A percentile compares a stretch with the other conserved stretches of the same genome.
Evolutionary conservation across 1,140 invertebrate species (phyloP).

Genomic region (Ips typographus): DNA sequence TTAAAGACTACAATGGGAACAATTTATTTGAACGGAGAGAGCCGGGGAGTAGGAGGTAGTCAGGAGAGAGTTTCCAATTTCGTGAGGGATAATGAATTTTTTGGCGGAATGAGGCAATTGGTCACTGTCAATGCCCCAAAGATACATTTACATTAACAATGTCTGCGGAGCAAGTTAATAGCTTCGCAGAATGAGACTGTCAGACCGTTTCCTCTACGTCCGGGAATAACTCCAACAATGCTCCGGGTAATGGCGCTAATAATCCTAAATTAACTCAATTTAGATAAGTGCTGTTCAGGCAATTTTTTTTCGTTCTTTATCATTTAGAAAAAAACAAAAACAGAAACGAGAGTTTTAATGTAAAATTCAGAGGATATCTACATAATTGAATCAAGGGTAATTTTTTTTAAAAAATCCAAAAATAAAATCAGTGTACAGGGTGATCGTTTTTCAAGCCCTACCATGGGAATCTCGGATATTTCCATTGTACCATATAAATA

Average conservation of each 20-base stretch:
- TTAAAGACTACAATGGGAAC: conserved; percentile 49
- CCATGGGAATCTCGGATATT: too few species aligned
- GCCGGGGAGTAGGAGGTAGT: conserved; percentile 40
- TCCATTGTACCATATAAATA: too few species aligned
- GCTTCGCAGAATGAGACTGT: conserved; percentile 43
- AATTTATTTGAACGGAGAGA: conserved; percentile 44
- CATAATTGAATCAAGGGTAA: too few species aligned
- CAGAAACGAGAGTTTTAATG: too few species aligned
- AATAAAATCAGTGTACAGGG: too few species aligned
- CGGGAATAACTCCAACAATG: conserved; percentile 38
- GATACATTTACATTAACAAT: conserved; percentile 52
- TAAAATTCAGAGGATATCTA: too few species aligned
- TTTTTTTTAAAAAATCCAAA: too few species aligned
- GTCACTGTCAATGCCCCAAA: conserved; percentile 52
- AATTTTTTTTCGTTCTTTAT: neutral
- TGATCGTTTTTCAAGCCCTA: too few species aligned
- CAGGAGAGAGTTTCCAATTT: conserved; percentile 46
- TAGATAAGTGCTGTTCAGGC: conserved; percentile 20
- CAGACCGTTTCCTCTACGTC: conserved; percentile 35
- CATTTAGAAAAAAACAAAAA: too few species aligned
- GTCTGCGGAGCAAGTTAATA: conserved; percentile 51
- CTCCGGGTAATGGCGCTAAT: conserved; percentile 32
- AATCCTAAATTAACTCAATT: conserved; percentile 36
- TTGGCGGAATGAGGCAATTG: conserved; percentile 51
- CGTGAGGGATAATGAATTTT: conserved; percentile 51